Evolutionary conservation across 1,140 invertebrate genomes (phyloP).

Genomic region (Matsumurasca onukii): DNA sequence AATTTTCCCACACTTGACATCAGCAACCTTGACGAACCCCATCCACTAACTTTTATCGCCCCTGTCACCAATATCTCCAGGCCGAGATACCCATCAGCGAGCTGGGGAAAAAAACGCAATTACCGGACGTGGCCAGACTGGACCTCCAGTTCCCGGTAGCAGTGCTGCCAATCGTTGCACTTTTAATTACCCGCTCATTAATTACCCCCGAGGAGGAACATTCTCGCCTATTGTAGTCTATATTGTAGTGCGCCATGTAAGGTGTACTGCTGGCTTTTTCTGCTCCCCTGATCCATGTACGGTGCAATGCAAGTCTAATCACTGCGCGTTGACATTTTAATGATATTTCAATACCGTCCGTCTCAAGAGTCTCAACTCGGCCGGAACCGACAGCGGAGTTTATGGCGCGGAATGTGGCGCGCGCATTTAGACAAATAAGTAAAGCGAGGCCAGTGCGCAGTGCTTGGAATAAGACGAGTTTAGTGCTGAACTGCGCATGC

Average conservation of each 20-base stretch:
- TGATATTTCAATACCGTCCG: constrained; percentile 18
- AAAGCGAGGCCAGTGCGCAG: too few species aligned
- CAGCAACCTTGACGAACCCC: too few species aligned
- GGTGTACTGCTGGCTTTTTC: neutral
- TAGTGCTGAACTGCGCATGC: too few species aligned
- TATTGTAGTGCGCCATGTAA: constrained; percentile 6
- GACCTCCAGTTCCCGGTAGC: constrained; percentile 8
- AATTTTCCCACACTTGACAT: too few species aligned
- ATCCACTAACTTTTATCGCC: too few species aligned
- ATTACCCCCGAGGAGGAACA: constrained; percentile 14
- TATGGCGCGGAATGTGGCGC: too few species aligned
- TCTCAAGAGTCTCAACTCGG: too few species aligned
- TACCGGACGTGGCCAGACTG: neutral
- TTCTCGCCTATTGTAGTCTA: constrained; percentile 24
- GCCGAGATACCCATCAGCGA: too few species aligned
- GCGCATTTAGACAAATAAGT: too few species aligned
- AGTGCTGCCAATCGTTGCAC: neutral
- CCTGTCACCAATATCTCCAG: too few species aligned
- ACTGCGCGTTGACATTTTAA: constrained; percentile 21
- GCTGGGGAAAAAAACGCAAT: neutral
- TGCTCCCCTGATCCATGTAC: neutral
- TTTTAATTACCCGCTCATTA: constrained; percentile 25
- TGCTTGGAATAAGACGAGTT: too few species aligned
- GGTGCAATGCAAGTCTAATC: neutral
- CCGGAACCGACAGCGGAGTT: too few species aligned